These are phyloP conservation scores for Paraplagusia blochii DNA, from an alignment of 2,113 vertebrate genomes.

Conservation along the genomic window DNA sequence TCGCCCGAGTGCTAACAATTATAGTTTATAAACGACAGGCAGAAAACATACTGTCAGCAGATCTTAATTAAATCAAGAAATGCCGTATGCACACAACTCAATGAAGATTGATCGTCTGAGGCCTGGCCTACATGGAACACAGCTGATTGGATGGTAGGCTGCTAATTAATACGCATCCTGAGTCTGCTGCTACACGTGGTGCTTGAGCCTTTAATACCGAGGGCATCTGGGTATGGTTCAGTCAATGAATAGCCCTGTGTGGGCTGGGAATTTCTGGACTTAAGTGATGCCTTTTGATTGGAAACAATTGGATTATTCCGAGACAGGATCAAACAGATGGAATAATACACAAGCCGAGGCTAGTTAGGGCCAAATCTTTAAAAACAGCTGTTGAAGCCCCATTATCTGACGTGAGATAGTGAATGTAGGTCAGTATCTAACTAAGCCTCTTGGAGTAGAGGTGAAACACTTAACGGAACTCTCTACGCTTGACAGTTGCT, in stretches of 20 bases:
- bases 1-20: not conserved
- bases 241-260: not conserved
- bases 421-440: too few species aligned
- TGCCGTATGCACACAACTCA: conserved; percentile 25
- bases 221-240: conserved; percentile 3
- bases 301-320: conserved; percentile 9
- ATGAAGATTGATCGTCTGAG: conserved; percentile 52
- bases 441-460: too few species aligned
- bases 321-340: not conserved
- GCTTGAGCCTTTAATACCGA: conserved; percentile 18
- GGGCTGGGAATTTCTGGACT: conserved; percentile 1
- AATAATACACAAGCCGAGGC: not conserved
- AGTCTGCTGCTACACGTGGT: conserved; percentile 25
- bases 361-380: not conserved
- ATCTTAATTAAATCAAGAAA: conserved; percentile 49
- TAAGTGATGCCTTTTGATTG: conserved; percentile 2
- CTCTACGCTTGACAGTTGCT: too few species aligned
- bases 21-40: not conserved
- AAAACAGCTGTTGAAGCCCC: too few species aligned
- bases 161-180: conserved; percentile 23
- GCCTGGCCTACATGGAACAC: not conserved
- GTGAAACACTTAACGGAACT: too few species aligned
- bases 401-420: too few species aligned
- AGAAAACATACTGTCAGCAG: conserved; percentile 24
- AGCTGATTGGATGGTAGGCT: conserved; percentile 10